Conservation (phyloP, 2,797 vertebrate species). For the Morelia viridis region DNA sequence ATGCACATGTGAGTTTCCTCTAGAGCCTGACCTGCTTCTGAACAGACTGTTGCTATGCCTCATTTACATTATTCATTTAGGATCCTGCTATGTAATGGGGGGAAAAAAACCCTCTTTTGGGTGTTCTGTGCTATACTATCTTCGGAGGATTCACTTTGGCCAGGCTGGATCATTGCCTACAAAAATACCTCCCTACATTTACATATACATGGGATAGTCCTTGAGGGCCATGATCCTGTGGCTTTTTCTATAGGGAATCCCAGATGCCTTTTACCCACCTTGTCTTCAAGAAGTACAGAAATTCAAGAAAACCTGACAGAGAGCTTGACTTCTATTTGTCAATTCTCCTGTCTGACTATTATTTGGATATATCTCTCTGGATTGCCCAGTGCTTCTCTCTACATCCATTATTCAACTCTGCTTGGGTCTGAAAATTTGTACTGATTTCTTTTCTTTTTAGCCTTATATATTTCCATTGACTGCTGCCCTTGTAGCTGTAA, state of each 20-base stretch:
- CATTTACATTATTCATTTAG: background rate
- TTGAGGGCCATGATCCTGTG: background rate
- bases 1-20: background rate
- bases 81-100: background rate
- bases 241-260: background rate
- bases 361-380: background rate
- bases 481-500: no score
- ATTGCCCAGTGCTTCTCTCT: background rate
- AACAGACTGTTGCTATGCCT: background rate
- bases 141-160: background rate
- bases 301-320: background rate
- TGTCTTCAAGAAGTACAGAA: background rate
- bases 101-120: background rate
- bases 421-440: background rate
- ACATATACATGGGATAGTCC: background rate
- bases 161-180: background rate
- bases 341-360: background rate
- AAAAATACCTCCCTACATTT: background rate
- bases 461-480: background rate
- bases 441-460: background rate
- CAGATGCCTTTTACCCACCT: background rate
- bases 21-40: background rate
- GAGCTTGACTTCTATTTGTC: background rate
- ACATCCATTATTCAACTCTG: background rate
- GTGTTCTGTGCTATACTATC: background rate